phyloP scores from a whole-genome alignment of 92 coral and sea anemone genomes.

The Phenganax marumi region DNA sequence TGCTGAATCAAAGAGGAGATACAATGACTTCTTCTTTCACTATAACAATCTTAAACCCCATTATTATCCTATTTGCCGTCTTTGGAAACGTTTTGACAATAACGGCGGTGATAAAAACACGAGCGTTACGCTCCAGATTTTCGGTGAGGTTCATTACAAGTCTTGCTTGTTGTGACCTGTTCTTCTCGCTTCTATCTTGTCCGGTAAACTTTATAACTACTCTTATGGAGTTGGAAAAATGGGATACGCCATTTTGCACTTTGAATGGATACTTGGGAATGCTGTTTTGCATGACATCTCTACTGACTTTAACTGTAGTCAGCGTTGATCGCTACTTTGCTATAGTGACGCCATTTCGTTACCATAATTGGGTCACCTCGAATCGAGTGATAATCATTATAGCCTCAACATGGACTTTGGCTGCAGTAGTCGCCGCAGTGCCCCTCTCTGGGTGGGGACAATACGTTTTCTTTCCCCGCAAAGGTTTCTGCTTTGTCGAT shows the following conservation, averaged over 20 bases:
- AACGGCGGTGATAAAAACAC: slow-evolving; percentile 27
- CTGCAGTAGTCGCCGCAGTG: slow-evolving; percentile 22
- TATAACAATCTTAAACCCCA: neutral
- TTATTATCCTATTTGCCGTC: neutral
- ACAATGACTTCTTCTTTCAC: neutral
- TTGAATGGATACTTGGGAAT: slow-evolving; percentile 29
- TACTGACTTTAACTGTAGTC: slow-evolving; percentile 25
- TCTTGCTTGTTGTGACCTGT: slow-evolving; percentile 29
- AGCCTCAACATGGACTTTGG: slow-evolving; percentile 13
- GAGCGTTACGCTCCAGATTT: slow-evolving; percentile 13
- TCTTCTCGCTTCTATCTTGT: slow-evolving; percentile 1
- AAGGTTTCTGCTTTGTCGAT: slow-evolving; percentile 39
- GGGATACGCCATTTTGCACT: neutral
- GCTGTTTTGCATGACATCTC: slow-evolving; percentile 18
- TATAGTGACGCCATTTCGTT: slow-evolving; percentile 37
- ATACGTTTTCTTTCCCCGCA: slow-evolving; percentile 37
- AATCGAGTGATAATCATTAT: slow-evolving; percentile 17
- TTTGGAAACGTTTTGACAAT: slow-evolving; percentile 35
- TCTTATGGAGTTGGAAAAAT: neutral
- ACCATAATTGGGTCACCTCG: slow-evolving; percentile 25
- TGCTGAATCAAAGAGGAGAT: no score
- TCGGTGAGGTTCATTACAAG: slow-evolving; percentile 27
- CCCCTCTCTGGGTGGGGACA: slow-evolving; percentile 35
- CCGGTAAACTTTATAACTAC: slow-evolving; percentile 32
- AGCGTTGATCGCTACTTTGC: slow-evolving; percentile 39